Evolutionary conservation across 2,888 invertebrate genomes (phyloP).

Genomic region (Hirtodrosophila duncani): DNA sequence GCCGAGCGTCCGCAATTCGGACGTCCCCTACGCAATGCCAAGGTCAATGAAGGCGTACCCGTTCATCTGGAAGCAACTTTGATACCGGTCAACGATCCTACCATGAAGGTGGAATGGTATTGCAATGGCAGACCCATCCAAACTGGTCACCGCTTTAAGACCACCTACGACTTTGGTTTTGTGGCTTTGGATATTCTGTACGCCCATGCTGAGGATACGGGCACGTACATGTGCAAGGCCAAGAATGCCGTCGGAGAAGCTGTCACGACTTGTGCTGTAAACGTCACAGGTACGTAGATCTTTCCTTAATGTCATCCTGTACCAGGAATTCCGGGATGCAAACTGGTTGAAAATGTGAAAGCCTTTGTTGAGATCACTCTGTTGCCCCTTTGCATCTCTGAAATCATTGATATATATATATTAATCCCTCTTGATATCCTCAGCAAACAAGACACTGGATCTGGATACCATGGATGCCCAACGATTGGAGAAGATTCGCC

Average conservation of each 20-base stretch:
- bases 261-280: conserved; percentile 93
- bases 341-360: too few species aligned
- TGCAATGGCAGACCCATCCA: conserved; percentile 95
- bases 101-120: conserved; percentile 99
- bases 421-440: not conserved
- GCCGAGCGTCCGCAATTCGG: conserved; percentile 94
- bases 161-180: conserved; percentile 97
- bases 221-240: conserved; percentile 97
- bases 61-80: conserved; percentile 96
- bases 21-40: conserved; percentile 90
- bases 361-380: too few species aligned
- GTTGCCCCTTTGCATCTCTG: too few species aligned
- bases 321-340: too few species aligned
- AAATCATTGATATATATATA: too few species aligned
- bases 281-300: conserved; percentile 85
- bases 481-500: conserved; percentile 91
- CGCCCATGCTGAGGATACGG: conserved; percentile 97
- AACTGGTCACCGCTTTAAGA: conserved; percentile 96
- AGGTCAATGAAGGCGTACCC: conserved; percentile 90
- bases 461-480: conserved; percentile 95
- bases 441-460: conserved; percentile 90
- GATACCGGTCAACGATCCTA: conserved; percentile 98
- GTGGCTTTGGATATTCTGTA: conserved; percentile 97
- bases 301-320: too few species aligned
- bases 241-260: conserved; percentile 97